Evolutionary conservation across 2,113 vertebrate genomes (phyloP), one percentile per base, ranked within the genome.

Genomic region (Talpa occidentalis): DNA sequence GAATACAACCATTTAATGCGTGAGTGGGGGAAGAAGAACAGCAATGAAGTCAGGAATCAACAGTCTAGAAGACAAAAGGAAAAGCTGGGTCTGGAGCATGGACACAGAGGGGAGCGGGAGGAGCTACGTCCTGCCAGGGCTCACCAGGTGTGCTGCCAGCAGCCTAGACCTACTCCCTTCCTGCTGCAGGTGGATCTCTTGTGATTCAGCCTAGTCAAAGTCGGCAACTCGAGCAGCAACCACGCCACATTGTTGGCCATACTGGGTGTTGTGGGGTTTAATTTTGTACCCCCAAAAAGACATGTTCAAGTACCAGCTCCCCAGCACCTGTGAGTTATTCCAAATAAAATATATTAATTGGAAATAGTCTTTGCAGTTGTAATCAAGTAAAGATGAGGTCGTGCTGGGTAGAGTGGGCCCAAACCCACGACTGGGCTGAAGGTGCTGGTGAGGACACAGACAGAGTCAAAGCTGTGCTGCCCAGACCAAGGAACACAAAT

Each of bases 131-230:
- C 35, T 6, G n/a, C 35, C 1, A 30, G 35, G 42, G 37, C 32
- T 10, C 47, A 11, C 47, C 24, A 8, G 21, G 30, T 16, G n/a
- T 8, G 21, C 30, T 9, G 28, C 40, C n/a, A 42, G 44, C 11
- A 9, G 22, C 8, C 14, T 3, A 35, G 5, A 12, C 54, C 3
- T 2, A 4, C 17, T 17, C 49, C 49, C 49, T 49, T 40, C 67
- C 26, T 67, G 35, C 40, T 35, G 30, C 60, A 11, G 19, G 66
- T 9, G 22, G 12, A 1, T 22, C 28, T 35, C 0, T 24, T 1
- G 0, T 1, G 3, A 56, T 2, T 2, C 15, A 37, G 9, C 56
- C 47, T 69, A 21, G 15, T 35, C 35, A 10, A 10, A 3, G 1
- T 21, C 22, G 10, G 35, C 5, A 4, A 47, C 9, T 10, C 24